Percentiles rank a stretch among this genome's conserved stretches.
phyloP scores from a whole-genome alignment of 1,140 invertebrate species.

The Pectinophora gossypiella region DNA sequence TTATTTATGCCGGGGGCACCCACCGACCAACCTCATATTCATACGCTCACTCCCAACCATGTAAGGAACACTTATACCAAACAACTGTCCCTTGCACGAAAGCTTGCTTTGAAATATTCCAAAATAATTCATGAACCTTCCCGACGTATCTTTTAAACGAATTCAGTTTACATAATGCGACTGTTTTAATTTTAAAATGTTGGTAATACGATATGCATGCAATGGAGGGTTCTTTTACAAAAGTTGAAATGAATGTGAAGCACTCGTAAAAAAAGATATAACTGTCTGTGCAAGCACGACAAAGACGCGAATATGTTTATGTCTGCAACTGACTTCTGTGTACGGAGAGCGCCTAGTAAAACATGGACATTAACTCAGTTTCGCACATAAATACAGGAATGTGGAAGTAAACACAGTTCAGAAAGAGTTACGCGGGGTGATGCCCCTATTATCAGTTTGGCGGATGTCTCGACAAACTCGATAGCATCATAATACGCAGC shows the following conservation, averaged over 20 bases:
- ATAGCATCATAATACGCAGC: slow-evolving; percentile 9
- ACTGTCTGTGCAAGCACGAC: not conserved
- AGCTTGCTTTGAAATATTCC: slow-evolving; percentile 17
- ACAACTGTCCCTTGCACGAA: slow-evolving; percentile 12
- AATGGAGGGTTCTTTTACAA: not conserved
- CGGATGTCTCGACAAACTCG: not conserved
- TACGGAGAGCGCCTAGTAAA: no score
- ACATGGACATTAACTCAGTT: no score
- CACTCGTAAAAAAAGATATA: not conserved
- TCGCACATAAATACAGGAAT: no score
- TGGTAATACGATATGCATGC: not conserved
- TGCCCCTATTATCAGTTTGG: not conserved
- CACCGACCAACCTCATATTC: slow-evolving; percentile 1
- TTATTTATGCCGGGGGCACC: slow-evolving; percentile 23
- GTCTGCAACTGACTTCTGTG: no score
- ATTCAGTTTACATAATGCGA: not conserved
- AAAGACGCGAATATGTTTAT: not conserved
- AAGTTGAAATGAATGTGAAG: not conserved
- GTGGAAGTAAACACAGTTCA: no score
- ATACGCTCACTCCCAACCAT: slow-evolving; percentile 11
- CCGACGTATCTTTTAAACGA: not conserved
- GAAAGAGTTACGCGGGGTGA: no score
- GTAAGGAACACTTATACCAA: slow-evolving; percentile 14
- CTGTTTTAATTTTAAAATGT: not conserved
- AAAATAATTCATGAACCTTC: slow-evolving; percentile 20